Base-by-base conservation (phyloP, 2,113 vertebrate genomes). In the Jacana jacana region DNA sequence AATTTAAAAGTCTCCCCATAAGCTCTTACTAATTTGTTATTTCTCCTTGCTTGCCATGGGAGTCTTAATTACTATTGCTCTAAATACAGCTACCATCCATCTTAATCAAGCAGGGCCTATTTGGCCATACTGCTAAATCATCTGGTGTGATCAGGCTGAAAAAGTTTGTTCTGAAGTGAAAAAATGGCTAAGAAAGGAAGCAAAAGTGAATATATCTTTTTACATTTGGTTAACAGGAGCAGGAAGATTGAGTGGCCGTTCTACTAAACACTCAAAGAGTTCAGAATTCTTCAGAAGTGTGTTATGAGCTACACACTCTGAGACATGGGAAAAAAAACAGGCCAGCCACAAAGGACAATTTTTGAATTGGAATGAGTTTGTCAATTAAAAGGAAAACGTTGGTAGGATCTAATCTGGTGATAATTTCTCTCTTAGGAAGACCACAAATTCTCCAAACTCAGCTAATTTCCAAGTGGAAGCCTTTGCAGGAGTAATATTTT, bases 21-120 rank as follows among this genome's bases (percentile, higher is more conserved):
- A 95, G 46, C 60, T 91, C 68, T 73, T 70, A 57, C 73, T 94
- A 78, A 96, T 95, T 94, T 95, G 93, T 94, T 97, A 89, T 94
- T 97, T 95, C 95, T 91, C 68, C 61, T 94, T 65, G 75, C 87
- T 94, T 88, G 85, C 91, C 55, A 93, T 30, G 10, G 75, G 93
- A 93, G 89, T 54, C 89, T 96, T 97, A 96, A 97, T 96, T 96
- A 94, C 95, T 88, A 82, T 51, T 90, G 82, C 89, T 96, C 63
- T 85, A 94, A 94, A 94, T 58, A 22, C 81, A 93, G 79, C 91
- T 80, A 63, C 89, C 91, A 96, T 97, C 93, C 88, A 95, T 97
- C 94, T 97, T 93, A 91, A 94, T 95, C 96, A 96, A 60, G 87
- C 76, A 54, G 81, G 88, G 93, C 88, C 91, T 94, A 13, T 80